Evolutionary conservation across 2,113 vertebrate genomes (phyloP).

Genomic region (Xyrauchen texanus): DNA sequence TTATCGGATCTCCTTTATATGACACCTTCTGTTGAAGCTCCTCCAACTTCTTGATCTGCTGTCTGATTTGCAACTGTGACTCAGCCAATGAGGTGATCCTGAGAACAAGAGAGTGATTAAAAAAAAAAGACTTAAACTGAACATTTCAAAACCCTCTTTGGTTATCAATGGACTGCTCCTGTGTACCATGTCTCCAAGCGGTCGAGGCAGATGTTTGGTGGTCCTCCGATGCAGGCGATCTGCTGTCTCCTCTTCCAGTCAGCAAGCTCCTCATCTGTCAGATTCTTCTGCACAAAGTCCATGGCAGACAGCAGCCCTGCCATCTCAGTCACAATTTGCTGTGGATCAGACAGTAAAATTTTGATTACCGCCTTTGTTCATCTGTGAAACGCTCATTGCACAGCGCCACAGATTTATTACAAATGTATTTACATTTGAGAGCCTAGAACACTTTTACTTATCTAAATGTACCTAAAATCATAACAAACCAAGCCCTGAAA

Average conservation of each 20-base stretch:
- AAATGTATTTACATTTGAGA: no score
- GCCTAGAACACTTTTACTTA: no score
- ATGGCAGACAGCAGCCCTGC: constrained; percentile 93
- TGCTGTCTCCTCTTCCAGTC: constrained; percentile 98
- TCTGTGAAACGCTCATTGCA: no score
- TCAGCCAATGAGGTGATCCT: constrained; percentile 98
- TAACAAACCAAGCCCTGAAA: no score
- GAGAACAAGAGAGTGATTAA: background rate
- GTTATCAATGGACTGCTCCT: background rate
- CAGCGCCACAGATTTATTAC: no score
- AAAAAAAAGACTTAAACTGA: background rate
- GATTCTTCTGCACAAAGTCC: constrained; percentile 97
- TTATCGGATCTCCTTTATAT: constrained; percentile 96
- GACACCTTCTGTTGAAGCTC: constrained; percentile 98
- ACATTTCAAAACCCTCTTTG: background rate
- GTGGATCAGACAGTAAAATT: constrained; percentile 25
- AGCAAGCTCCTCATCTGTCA: constrained; percentile 93
- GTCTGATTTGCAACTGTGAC: constrained; percentile 97
- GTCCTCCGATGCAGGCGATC: constrained; percentile 95
- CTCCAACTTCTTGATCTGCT: constrained; percentile 97
- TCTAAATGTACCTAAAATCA: no score
- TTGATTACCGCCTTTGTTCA: background rate
- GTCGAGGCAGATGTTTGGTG: constrained; percentile 97
- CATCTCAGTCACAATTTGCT: constrained; percentile 96
- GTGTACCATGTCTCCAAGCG: constrained; percentile 93